Percentiles rank a stretch among this genome's conserved stretches.
Conservation (phyloP, 2,797 vertebrate genomes). For the Trematomus bernacchii region DNA sequence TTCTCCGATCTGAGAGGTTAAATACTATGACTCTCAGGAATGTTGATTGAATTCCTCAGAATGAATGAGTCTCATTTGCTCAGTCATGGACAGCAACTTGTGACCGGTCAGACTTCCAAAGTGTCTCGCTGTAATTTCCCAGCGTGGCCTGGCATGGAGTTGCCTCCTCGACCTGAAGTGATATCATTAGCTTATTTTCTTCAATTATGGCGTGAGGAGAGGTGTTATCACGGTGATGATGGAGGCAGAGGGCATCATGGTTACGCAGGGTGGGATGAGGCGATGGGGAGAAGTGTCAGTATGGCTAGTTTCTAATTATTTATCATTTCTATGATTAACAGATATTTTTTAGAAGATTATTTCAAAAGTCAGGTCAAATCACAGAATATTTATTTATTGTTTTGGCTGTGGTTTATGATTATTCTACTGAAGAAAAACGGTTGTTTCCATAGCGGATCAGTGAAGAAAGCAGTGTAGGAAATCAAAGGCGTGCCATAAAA, state of each 20-base stretch:
- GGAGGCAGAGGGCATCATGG: constrained; percentile 51
- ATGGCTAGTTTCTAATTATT: not conserved
- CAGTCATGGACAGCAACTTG: constrained; percentile 57
- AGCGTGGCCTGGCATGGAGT: constrained; percentile 25
- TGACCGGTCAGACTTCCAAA: constrained; percentile 58
- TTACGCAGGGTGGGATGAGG: constrained; percentile 36
- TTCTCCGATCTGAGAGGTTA: constrained; percentile 13
- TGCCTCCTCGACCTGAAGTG: constrained; percentile 1
- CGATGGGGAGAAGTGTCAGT: not conserved
- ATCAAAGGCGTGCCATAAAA: constrained; percentile 27
- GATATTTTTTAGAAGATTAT: constrained; percentile 13
- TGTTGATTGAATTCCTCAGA: constrained; percentile 69
- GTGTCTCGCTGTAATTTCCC: constrained; percentile 32
- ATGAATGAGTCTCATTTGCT: constrained; percentile 60
- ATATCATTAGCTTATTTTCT: constrained; percentile 31
- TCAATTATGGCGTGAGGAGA: constrained; percentile 18
- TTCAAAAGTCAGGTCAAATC: constrained; percentile 15
- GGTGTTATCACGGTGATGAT: constrained; percentile 41
- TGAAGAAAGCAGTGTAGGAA: not conserved
- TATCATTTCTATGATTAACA: constrained; percentile 10
- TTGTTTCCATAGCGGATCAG: not conserved
- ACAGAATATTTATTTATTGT: constrained; percentile 3
- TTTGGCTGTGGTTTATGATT: not conserved
- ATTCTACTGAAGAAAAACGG: not conserved
- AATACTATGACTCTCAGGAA: constrained; percentile 46